Conservation (phyloP, 2,113 vertebrate species). For the Daboia siamensis region DNA sequence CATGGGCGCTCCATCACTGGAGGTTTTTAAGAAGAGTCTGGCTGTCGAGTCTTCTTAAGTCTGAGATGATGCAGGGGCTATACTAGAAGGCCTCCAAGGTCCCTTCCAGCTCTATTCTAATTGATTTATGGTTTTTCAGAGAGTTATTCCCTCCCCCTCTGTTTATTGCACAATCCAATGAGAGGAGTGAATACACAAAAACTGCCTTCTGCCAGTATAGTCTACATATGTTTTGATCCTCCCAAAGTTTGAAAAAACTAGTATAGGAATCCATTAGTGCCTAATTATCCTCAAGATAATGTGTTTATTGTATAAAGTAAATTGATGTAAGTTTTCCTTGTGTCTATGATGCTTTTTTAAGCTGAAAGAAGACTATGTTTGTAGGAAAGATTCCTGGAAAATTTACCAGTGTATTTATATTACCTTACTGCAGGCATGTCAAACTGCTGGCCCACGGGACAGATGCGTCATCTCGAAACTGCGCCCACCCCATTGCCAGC, state of each 20-base stretch:
- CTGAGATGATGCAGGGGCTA: too few relatives aligned
- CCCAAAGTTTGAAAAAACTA: conserved; percentile 11
- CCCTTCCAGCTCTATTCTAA: too few relatives aligned
- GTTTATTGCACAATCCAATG: neutral
- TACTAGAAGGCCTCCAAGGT: too few relatives aligned
- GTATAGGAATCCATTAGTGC: neutral
- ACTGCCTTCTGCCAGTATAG: neutral
- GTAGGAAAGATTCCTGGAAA: neutral
- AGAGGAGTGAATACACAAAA: neutral
- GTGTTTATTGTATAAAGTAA: conserved; percentile 24
- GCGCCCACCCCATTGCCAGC: too few relatives aligned
- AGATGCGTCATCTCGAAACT: too few relatives aligned
- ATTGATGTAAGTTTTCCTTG: neutral
- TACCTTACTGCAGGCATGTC: too few relatives aligned
- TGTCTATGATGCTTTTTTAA: conserved; percentile 14
- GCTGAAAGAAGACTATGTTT: neutral
- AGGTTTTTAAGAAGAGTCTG: too few relatives aligned
- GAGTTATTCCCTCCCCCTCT: neutral
- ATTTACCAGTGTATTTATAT: neutral
- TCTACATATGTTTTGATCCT: conserved; percentile 8
- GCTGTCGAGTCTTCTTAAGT: too few relatives aligned
- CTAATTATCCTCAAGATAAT: neutral
- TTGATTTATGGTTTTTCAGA: neutral
- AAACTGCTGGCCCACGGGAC: too few relatives aligned
- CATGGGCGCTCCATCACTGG: too few relatives aligned